These are phyloP conservation scores for Sigmodon hispidus DNA, from an alignment of 2,113 vertebrate species.

Conservation along the genomic window DNA sequence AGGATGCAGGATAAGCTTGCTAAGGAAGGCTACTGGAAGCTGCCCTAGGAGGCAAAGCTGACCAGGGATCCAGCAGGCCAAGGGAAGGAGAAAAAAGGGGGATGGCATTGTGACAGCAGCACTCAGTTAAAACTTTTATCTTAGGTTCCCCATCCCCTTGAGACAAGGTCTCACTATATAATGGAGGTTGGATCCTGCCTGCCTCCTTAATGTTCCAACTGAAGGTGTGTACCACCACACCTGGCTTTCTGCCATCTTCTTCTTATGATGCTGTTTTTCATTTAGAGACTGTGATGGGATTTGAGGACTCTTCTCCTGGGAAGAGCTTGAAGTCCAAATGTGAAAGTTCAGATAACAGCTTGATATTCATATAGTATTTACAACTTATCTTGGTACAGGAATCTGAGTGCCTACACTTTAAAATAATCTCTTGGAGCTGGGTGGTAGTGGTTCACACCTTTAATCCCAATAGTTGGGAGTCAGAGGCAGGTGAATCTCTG, in stretches of 20 bases:
- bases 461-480: not conserved
- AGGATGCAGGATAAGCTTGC: conserved; percentile 30
- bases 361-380: not conserved
- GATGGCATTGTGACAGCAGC: not conserved
- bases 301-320: not conserved
- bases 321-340: conserved; percentile 11
- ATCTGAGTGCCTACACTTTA: conserved; percentile 34
- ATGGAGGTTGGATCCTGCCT: not conserved
- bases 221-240: not conserved
- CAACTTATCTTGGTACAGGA: conserved; percentile 14
- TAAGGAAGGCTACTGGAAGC: not conserved
- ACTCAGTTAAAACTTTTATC: not conserved
- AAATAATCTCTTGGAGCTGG: conserved; percentile 27
- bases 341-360: conserved; percentile 1
- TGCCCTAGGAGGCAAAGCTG: not conserved
- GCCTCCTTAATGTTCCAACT: not conserved
- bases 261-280: conserved; percentile 18
- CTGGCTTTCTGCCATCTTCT: not conserved
- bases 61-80: not conserved
- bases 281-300: not conserved
- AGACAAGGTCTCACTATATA: not conserved
- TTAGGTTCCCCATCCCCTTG: not conserved
- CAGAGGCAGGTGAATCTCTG: not conserved
- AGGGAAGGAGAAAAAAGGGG: not conserved
- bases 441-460: not conserved